These are phyloP conservation scores for Gallirallus australis DNA, from an alignment of 2,797 vertebrate genomes.

Conservation along the genomic window DNA sequence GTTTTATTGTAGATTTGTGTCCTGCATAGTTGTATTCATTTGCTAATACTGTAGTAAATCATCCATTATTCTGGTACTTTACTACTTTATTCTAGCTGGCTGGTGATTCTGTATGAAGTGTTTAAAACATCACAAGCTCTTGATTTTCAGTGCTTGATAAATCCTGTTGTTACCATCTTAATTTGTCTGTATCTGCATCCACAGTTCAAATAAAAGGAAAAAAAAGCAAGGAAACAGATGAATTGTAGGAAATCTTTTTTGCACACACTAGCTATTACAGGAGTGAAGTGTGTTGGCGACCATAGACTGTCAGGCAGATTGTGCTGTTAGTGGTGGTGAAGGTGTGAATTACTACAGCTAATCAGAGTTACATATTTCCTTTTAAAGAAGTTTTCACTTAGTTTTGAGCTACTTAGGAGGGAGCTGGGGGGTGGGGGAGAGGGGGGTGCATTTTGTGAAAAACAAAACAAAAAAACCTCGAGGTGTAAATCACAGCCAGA, in stretches of 20 bases:
- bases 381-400: neutral
- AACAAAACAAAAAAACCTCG: neutral
- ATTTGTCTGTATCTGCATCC: neutral
- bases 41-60: neutral
- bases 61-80: neutral
- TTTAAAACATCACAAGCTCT: neutral
- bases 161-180: neutral
- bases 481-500: neutral
- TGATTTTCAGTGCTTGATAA: neutral
- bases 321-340: neutral
- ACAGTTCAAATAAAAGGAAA: neutral
- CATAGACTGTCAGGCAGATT: neutral
- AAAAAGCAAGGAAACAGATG: neutral
- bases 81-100: neutral
- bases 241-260: neutral
- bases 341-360: neutral
- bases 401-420: neutral
- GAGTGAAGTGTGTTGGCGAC: neutral
- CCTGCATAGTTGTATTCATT: neutral
- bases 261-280: neutral
- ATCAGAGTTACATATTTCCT: neutral
- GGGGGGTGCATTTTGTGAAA: neutral
- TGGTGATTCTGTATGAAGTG: neutral
- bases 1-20: neutral
- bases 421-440: fast-evolving